phyloP scores from a whole-genome alignment of 2,888 invertebrate species.

The Hanleya hanleyi region DNA sequence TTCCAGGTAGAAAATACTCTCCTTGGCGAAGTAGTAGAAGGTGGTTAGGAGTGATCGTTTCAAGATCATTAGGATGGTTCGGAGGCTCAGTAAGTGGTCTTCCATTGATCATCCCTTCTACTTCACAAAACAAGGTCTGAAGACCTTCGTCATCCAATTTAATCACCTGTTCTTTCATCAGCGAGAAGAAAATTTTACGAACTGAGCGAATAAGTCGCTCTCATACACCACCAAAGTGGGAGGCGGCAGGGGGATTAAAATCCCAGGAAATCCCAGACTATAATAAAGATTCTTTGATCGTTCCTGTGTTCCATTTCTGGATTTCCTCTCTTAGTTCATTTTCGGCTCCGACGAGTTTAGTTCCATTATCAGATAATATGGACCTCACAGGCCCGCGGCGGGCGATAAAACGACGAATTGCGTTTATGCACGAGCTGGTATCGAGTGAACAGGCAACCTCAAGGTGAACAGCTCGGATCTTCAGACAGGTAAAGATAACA shows the following conservation, averaged over 20 bases:
- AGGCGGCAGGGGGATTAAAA: no score
- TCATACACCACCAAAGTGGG: no score
- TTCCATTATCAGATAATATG: neutral
- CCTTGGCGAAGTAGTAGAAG: neutral
- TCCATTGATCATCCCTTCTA: slow-evolving; percentile 9
- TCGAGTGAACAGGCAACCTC: no score
- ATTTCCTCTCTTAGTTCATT: neutral
- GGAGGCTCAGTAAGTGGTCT: no score
- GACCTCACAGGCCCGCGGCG: neutral
- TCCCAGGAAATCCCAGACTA: no score
- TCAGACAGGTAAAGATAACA: no score
- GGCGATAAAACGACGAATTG: no score
- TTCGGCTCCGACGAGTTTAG: neutral
- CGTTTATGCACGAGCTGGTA: slow-evolving; percentile 1
- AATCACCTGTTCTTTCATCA: neutral
- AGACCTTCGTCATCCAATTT: slow-evolving; percentile 16
- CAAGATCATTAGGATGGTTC: no score
- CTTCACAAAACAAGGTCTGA: no score
- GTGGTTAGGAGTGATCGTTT: slow-evolving; percentile 10
- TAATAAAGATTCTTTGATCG: no score
- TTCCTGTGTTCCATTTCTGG: neutral
- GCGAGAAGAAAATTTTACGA: neutral
- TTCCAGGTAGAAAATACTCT: no score
- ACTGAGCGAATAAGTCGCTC: slow-evolving; percentile 14
- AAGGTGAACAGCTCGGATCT: no score